Evolutionary conservation across 2,113 vertebrate genomes (phyloP).

Genomic region (Danio rerio): DNA sequence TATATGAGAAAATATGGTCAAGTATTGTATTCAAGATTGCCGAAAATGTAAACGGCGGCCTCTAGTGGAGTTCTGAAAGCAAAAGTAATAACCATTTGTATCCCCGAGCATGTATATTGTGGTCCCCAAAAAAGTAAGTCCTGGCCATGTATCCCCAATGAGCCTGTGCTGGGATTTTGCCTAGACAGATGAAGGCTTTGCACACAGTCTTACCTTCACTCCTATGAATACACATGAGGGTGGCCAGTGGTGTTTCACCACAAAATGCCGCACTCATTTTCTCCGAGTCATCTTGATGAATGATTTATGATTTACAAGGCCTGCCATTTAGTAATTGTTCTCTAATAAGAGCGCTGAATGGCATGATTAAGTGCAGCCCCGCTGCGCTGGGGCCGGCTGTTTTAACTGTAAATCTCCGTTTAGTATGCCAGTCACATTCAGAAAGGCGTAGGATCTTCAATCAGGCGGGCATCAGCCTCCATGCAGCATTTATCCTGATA

Average conservation of each 20-base stretch:
- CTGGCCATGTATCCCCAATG: too few species aligned
- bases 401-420: slow-evolving; percentile 70
- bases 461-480: slow-evolving; percentile 46
- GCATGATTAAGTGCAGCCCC: slow-evolving; percentile 70
- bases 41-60: too few species aligned
- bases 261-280: slow-evolving; percentile 52
- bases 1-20: too few species aligned
- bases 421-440: slow-evolving; percentile 72
- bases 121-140: too few species aligned
- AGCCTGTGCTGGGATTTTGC: not conserved
- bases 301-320: slow-evolving; percentile 77
- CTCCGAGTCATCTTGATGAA: slow-evolving; percentile 65
- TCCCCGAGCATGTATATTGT: too few species aligned
- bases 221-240: slow-evolving; percentile 58
- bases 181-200: slow-evolving; percentile 8
- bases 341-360: slow-evolving; percentile 75
- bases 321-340: slow-evolving; percentile 77
- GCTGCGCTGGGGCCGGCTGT: slow-evolving; percentile 69
- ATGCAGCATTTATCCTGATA: slow-evolving; percentile 31
- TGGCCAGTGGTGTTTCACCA: slow-evolving; percentile 34
- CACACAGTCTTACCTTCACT: slow-evolving; percentile 20
- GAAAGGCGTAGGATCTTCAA: slow-evolving; percentile 21
- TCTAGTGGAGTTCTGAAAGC: too few species aligned
- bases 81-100: too few species aligned
- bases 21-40: too few species aligned